phyloP scores from a whole-genome alignment of 2,888 invertebrate genomes.

The Drosophila fungiperda region DNA sequence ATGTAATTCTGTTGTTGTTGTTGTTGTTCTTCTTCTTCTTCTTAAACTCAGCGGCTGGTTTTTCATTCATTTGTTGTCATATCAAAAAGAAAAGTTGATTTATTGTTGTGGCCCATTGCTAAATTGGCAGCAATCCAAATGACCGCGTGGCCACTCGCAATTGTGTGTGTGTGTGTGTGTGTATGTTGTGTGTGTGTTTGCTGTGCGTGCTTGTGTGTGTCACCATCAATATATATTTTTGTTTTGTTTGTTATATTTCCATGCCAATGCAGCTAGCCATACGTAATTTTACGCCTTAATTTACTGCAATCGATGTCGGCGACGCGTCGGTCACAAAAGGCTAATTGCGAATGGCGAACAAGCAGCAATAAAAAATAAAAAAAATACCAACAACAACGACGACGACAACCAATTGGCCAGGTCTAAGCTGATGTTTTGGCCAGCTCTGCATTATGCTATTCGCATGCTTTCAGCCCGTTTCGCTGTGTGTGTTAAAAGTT shows the following conservation, averaged over 20 bases:
- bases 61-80: not conserved
- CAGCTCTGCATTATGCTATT: constrained; percentile 66
- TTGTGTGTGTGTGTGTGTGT: constrained; percentile 18
- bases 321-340: constrained; percentile 57
- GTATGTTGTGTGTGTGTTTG: constrained; percentile 12
- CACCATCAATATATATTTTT: constrained; percentile 12
- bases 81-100: constrained; percentile 13
- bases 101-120: constrained; percentile 13
- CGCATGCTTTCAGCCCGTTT: constrained; percentile 23
- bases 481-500: constrained; percentile 61
- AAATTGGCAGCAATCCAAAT: constrained; percentile 38
- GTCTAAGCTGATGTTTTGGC: constrained; percentile 56
- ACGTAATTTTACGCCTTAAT: constrained; percentile 64
- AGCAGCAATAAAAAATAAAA: constrained; percentile 13
- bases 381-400: not conserved
- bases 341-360: constrained; percentile 65
- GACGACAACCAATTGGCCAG: constrained; percentile 25
- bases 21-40: not conserved
- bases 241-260: not conserved
- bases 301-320: constrained; percentile 70
- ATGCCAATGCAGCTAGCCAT: constrained; percentile 38
- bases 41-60: not conserved
- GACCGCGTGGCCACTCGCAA: constrained; percentile 35
- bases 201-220: constrained; percentile 19
- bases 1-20: not conserved